Evolutionary conservation across 1,140 invertebrate genomes (phyloP), one percentile per base, ranked within the genome.

Genomic region (Drosophila watanabei): DNA sequence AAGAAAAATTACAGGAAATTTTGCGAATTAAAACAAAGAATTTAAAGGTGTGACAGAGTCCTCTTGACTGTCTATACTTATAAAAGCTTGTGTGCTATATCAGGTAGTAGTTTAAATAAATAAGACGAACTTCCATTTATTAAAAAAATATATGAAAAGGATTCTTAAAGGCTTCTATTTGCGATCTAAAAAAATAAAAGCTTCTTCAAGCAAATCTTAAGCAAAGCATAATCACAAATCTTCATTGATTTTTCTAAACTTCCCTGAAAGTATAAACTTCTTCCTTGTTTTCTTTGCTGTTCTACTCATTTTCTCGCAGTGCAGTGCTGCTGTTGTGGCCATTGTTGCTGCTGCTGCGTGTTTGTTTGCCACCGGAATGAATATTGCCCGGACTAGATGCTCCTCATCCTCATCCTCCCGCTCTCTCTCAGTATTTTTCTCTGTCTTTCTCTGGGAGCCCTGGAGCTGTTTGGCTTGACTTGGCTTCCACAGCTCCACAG

Each of bases 351-450:
- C 84, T 88, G 80, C 84, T 88, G 84, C 84, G 80, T 89, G 84
- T 85, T 88, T 88, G 84, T 79, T 88, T 88, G 84, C 85, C 79
- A 85, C 73, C 86, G 83, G 86, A 88, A 88, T 89, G 84, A 89
- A 88, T 88, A 88, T 88, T 88, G 85, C 78, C 86, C 76, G 82
- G 72, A 79, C 66, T 41, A 57, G 75, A 51, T 28, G 64, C 71
- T 63, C 56, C 45, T 51, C 52, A 11, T n/a, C 14, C n/a, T 24
- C 20, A 18, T 45, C 5, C 30, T 32, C 28, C 57, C 30, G 4
- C 41, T 18, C 45, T 39, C 46, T 49, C 48, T 16, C n/a, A 13
- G 30, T 32, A 32, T 72, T 43, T 75, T 60, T 61, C 66, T 43
- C 59, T 60, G 64, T 56, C 41, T 32, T 46, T 49, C 56, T 51